phyloP scores from a whole-genome alignment of 2,797 vertebrate genomes.

The Phaenicophaeus curvirostris region DNA sequence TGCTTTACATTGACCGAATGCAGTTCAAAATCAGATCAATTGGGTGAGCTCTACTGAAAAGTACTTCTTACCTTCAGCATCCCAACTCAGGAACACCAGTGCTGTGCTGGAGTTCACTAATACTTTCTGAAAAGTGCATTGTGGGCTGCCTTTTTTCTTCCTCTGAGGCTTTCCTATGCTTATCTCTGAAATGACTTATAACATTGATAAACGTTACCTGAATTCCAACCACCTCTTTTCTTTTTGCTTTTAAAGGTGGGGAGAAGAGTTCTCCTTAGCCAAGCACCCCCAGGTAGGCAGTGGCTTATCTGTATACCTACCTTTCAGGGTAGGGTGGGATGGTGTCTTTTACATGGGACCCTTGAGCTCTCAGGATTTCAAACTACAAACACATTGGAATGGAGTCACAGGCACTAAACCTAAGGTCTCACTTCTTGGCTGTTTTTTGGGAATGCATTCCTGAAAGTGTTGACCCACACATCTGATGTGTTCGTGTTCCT shows the following conservation, averaged over 20 bases:
- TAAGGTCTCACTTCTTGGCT: neutral
- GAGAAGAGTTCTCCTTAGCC: conserved; percentile 89
- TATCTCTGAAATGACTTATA: neutral
- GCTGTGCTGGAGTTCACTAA: neutral
- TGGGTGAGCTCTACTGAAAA: conserved; percentile 81
- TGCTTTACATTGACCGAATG: conserved; percentile 87
- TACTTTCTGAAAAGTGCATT: neutral
- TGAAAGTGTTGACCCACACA: neutral
- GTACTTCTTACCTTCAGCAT: neutral
- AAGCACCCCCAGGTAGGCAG: conserved; percentile 94
- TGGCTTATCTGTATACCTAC: neutral
- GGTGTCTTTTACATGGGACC: neutral
- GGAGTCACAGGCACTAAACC: neutral
- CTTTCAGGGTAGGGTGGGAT: neutral
- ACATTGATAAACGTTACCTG: neutral
- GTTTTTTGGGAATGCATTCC: neutral
- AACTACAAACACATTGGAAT: neutral
- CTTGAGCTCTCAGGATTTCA: neutral
- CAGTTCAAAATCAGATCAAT: conserved; percentile 91
- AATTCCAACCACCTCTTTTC: neutral
- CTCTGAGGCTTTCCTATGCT: neutral
- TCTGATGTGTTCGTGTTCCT: neutral
- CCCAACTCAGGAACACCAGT: neutral
- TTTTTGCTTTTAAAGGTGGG: conserved; percentile 85
- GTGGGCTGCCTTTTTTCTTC: neutral